phyloP scores from a whole-genome alignment of 2,888 invertebrate genomes.

The Keiferia lycopersicella region DNA sequence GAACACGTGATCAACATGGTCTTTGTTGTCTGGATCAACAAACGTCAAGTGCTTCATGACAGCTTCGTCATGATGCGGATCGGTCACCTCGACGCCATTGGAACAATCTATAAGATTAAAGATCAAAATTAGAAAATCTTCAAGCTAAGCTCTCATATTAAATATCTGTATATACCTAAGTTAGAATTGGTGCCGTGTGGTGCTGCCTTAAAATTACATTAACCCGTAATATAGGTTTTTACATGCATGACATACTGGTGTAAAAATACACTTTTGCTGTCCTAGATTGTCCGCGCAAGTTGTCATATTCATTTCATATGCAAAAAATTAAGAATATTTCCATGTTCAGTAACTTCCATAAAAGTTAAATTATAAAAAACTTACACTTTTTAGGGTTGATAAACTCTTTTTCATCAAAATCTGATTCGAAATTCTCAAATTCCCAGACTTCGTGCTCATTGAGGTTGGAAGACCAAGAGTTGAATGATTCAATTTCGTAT shows the following conservation, averaged over 20 bases:
- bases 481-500: conserved; percentile 49
- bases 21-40: conserved; percentile 47
- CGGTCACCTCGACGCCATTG: not conserved
- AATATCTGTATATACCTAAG: too few species aligned
- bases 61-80: conserved; percentile 36
- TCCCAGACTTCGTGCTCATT: conserved; percentile 53
- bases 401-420: conserved; percentile 38
- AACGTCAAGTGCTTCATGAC: conserved; percentile 44
- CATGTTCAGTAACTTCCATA: too few species aligned
- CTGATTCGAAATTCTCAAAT: conserved; percentile 44
- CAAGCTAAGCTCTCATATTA: not conserved
- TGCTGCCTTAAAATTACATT: too few species aligned
- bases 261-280: too few species aligned
- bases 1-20: conserved; percentile 55
- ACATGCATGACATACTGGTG: too few species aligned
- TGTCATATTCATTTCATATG: too few species aligned
- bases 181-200: too few species aligned
- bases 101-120: conserved; percentile 20
- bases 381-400: conserved; percentile 44
- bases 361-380: conserved; percentile 27
- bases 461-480: conserved; percentile 48
- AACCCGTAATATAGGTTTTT: too few species aligned
- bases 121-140: conserved; percentile 6
- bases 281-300: too few species aligned
- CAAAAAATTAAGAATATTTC: too few species aligned